Conservation (phyloP, 2,888 invertebrate genomes). For the Stenolophus ochropezus region DNA sequence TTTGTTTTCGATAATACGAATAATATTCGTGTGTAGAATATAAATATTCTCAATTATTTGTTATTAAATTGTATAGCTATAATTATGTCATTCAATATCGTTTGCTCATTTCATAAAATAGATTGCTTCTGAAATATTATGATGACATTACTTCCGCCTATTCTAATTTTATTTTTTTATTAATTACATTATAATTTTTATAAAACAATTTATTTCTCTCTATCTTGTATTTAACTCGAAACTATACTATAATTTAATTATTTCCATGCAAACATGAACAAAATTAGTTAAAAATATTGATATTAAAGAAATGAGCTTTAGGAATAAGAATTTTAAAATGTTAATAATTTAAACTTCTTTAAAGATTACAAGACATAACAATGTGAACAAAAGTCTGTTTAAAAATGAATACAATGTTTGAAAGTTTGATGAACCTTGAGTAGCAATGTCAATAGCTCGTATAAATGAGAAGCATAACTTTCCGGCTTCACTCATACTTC, state of each 20-base stretch:
- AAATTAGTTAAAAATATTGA: not conserved
- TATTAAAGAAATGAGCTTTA: not conserved
- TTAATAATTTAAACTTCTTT: not conserved
- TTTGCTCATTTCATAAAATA: too few species aligned
- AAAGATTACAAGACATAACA: too few species aligned
- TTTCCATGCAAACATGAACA: too few species aligned
- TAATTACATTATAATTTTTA: too few species aligned
- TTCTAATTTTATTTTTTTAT: too few species aligned
- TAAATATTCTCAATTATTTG: not conserved
- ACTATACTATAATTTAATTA: too few species aligned
- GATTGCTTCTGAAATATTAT: too few species aligned
- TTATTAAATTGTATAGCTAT: not conserved
- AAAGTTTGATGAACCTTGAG: not conserved
- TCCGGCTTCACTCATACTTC: constrained; percentile 11
- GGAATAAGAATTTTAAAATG: not conserved
- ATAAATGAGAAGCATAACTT: constrained; percentile 28
- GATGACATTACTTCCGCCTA: too few species aligned
- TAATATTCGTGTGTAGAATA: not conserved
- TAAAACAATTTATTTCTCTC: too few species aligned
- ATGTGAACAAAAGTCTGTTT: not conserved
- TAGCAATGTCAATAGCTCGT: constrained; percentile 2
- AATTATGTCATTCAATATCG: not conserved
- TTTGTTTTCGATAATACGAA: not conserved
- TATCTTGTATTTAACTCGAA: too few species aligned
- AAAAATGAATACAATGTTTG: not conserved